Conservation (phyloP, 2,888 invertebrate genomes). For the Tethea ocularis region DNA sequence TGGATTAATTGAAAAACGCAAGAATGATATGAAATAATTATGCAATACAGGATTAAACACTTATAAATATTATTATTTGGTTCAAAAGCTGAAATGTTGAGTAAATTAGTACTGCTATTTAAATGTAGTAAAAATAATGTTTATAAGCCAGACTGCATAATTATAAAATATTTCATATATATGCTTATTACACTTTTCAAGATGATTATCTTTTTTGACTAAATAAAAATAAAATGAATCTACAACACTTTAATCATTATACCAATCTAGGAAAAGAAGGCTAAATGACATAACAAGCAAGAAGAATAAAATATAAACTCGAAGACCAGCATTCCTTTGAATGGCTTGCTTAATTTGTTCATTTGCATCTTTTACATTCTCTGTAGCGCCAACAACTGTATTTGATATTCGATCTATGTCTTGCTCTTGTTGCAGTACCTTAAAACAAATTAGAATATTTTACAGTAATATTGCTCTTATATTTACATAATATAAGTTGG, state of each 20-base stretch:
- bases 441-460: conserved; percentile 28
- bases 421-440: conserved; percentile 95
- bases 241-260: conserved; percentile 89
- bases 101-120: too few relatives aligned
- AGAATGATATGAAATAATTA: too few relatives aligned
- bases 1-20: too few relatives aligned
- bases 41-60: too few relatives aligned
- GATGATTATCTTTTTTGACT: too few relatives aligned
- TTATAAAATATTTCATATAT: too few relatives aligned
- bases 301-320: conserved; percentile 98
- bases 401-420: conserved; percentile 96
- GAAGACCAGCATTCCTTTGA: conserved; percentile 96
- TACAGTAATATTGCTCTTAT: neutral
- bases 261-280: conserved; percentile 98
- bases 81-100: too few relatives aligned
- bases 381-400: conserved; percentile 95
- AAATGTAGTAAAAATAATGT: too few relatives aligned
- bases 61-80: too few relatives aligned
- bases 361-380: conserved; percentile 98
- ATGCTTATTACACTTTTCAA: too few relatives aligned
- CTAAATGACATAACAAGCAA: conserved; percentile 98
- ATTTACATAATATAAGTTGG: too few relatives aligned
- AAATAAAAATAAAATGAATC: conserved; percentile 4
- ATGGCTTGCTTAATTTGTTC: conserved; percentile 98
- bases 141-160: too few relatives aligned